phyloP scores from a whole-genome alignment of 1,140 invertebrate species.

The Stenopsyche tienmushanensis region DNA sequence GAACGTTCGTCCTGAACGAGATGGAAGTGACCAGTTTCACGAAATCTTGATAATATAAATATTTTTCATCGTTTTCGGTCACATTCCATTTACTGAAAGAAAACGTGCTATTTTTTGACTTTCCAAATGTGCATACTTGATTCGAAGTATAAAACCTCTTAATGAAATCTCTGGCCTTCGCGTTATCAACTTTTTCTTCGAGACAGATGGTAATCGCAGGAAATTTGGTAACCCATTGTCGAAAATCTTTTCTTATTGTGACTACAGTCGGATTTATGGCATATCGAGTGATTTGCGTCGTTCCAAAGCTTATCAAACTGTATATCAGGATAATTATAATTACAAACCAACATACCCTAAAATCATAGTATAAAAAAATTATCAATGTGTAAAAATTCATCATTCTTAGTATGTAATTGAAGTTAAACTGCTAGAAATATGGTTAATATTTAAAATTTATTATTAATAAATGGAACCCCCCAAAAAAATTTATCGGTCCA shows the following conservation, averaged over 20 bases:
- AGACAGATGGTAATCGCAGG: constrained; percentile 61
- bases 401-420: too few species aligned
- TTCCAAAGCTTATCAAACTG: constrained; percentile 41
- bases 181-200: constrained; percentile 47
- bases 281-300: constrained; percentile 52
- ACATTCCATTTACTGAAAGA: constrained; percentile 46
- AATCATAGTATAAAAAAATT: neutral
- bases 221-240: constrained; percentile 60
- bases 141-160: constrained; percentile 41
- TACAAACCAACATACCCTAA: constrained; percentile 9
- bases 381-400: neutral
- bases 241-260: constrained; percentile 60
- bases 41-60: constrained; percentile 1
- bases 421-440: neutral
- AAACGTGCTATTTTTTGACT: neutral
- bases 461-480: neutral
- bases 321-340: neutral
- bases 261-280: constrained; percentile 61
- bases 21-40: neutral
- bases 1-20: constrained; percentile 45
- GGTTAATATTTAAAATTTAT: neutral
- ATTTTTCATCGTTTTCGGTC: constrained; percentile 46
- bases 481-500: neutral
- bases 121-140: neutral
- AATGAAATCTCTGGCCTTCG: constrained; percentile 43